Evolutionary conservation across 2,797 vertebrate species (phyloP), one percentile per base, ranked within the genome.

Genomic region (Hafferia zeledoni): DNA sequence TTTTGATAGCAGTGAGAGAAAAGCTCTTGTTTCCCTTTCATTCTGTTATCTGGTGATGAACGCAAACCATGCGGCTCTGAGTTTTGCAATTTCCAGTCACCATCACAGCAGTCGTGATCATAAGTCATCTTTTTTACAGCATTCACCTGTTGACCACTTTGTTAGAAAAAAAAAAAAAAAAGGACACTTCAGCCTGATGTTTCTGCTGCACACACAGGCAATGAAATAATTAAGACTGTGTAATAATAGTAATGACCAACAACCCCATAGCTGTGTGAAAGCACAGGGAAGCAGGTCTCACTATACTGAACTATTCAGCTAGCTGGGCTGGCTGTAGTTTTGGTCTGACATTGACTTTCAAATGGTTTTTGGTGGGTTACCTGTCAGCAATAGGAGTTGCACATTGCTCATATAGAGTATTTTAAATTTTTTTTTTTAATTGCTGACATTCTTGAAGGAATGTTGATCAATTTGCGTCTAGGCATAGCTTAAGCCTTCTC

Each of bases 241-340:
- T 35, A 2, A 2, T 43, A 63, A 74, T 10, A 39, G 37, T 25
- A 59, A 28, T 25, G 39, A 23, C 33, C 22, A 74, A n/a, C 10
- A 47, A 17, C 2, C 7, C 25, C 17, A 7, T 0, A 30, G 31
- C 23, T 17, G 39, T 0, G 0, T 17, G 30, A 19, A 72, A 69
- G n/a, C 0, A 1, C 4, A 11, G 59, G 10, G 19, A 70, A 75
- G 16, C 16, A 28, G 23, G 1, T 60, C 41, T 77, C 1, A 0
- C 31, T 30, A 3, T 13, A 10, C 9, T 41, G 33, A 74, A 39
- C 44, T 67, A 5, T 10, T 64, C 9, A 52, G 31, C 23, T 20
- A 33, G 7, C 30, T 67, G 56, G 59, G 12, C 3, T 47, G 47
- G 30, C n/a, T 74, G 43, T 9, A 30, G 30, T 63, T 91, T 44